phyloP scores from a whole-genome alignment of 1,140 invertebrate genomes.

The Heliconius nattereri region DNA sequence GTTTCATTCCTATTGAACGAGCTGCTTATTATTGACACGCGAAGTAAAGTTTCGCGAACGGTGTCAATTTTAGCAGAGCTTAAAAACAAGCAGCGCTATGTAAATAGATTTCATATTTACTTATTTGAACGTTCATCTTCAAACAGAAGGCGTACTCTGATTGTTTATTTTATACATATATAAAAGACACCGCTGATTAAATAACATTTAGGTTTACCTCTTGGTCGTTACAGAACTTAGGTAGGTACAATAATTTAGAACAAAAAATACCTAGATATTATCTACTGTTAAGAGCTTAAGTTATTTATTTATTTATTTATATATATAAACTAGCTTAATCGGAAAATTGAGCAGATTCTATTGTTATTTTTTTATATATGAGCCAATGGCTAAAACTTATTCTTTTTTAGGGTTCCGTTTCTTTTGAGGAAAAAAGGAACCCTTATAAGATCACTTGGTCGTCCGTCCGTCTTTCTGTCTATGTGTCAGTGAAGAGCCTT shows the following conservation, averaged over 20 bases:
- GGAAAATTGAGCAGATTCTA: too few relatives aligned
- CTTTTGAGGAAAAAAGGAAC: too few relatives aligned
- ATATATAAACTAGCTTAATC: too few relatives aligned
- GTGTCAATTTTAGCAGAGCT: slow-evolving; percentile 52
- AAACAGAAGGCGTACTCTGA: slow-evolving; percentile 38
- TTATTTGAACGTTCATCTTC: slow-evolving; percentile 37
- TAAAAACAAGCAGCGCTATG: slow-evolving; percentile 39
- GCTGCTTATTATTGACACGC: slow-evolving; percentile 48
- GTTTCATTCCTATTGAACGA: slow-evolving; percentile 32
- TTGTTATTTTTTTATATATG: too few relatives aligned
- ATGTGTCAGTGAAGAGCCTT: too few relatives aligned
- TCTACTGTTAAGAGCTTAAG: neutral
- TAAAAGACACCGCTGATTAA: slow-evolving; percentile 31
- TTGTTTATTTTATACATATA: slow-evolving; percentile 31
- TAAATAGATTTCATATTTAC: slow-evolving; percentile 32
- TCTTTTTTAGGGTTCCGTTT: too few relatives aligned
- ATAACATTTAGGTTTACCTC: slow-evolving; percentile 5
- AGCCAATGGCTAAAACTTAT: too few relatives aligned
- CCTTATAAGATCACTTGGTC: too few relatives aligned
- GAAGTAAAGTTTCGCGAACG: slow-evolving; percentile 46
- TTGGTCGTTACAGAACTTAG: neutral
- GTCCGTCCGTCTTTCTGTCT: too few relatives aligned
- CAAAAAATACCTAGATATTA: too few relatives aligned
- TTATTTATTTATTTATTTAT: too few relatives aligned
- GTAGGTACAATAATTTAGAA: neutral